Evolutionary conservation across 2,797 vertebrate species (phyloP), one percentile per base, ranked within the genome.

Genomic region (Gallinago stenura): DNA sequence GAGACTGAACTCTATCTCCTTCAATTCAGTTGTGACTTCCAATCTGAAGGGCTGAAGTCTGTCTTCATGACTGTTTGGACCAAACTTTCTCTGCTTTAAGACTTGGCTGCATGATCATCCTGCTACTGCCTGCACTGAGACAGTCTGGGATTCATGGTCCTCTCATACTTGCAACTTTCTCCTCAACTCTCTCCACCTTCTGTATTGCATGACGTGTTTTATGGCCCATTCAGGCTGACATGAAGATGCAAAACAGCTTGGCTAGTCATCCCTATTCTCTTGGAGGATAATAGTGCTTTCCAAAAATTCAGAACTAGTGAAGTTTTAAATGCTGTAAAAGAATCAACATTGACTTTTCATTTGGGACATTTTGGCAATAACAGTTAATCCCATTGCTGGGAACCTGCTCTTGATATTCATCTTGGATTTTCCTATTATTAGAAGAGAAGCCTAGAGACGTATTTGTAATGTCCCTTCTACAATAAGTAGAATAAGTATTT

Each of bases 401-500:
- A 89, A 58, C 28, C 10, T 61, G 31, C 61, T 83, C 19, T 78
- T 90, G 43, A 76, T 87, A 90, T 81, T 96, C 48, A 89, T 35
- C 41, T 84, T 56, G 37, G 57, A 50, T 95, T 84, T 96, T 90
- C 54, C 43, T 76, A 24, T 90, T 93, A 89, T 90, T 84, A 61
- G 61, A 96, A 78, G 33, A 65, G n/a, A 93, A 86, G 53, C 77
- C 76, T 81, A 66, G 22, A 46, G 28, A 54, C 31, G 5, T 94
- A 78, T 94, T 91, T 91, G 82, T 88, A 87, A 94, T 79, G 76
- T 76, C 66, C 16, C 77, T 84, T 41, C 12, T 70, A 90, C 85
- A 95, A 64, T 86, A 91, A 94, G 65, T 83, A 83, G 85, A 94
- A 70, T 66, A 95, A 88, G 58, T 91, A 90, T 95, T 93, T 96